Evolutionary conservation across 2,113 vertebrate species (phyloP).

Genomic region (Chamaea fasciata): DNA sequence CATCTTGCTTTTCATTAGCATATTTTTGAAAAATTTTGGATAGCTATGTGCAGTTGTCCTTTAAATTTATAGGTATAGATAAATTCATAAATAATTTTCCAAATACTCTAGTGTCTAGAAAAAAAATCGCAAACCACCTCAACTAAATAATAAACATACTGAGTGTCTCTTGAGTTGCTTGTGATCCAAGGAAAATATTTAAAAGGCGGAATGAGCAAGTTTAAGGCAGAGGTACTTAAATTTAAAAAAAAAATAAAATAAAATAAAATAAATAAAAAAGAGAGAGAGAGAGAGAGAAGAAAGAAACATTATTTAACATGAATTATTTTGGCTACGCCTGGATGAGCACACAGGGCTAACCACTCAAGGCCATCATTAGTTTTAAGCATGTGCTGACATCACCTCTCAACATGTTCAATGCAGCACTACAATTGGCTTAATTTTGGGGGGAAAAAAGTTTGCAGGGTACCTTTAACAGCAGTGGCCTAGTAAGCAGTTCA

Average conservation of each 20-base stretch:
- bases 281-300: too few relatives aligned
- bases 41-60: neutral
- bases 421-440: neutral
- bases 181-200: neutral
- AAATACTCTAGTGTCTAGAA: neutral
- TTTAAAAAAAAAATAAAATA: rapidly evolving
- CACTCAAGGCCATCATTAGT: rapidly evolving
- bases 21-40: neutral
- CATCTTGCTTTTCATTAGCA: neutral
- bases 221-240: neutral
- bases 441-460: neutral
- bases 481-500: neutral
- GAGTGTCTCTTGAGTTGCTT: neutral
- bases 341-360: neutral
- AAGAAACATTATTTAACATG: neutral
- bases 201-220: neutral
- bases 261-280: too few relatives aligned
- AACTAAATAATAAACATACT: neutral
- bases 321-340: neutral
- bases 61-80: neutral
- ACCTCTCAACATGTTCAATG: neutral
- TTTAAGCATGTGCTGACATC: neutral
- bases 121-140: neutral
- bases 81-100: neutral
- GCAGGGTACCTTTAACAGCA: neutral